Conservation (phyloP, 2,888 invertebrate species). For the Lasioglossum leucozonium region DNA sequence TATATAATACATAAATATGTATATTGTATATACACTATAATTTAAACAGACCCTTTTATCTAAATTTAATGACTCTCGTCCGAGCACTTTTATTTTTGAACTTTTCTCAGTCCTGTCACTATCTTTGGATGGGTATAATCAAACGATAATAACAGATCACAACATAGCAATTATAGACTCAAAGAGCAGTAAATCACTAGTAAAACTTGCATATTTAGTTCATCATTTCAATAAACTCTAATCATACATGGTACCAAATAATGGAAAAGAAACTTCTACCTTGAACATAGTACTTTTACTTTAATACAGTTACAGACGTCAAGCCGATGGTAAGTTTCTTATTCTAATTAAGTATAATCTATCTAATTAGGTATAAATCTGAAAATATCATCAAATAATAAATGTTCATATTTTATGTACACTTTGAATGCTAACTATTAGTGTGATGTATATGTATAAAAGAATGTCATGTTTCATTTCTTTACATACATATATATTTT, state of each 20-base stretch:
- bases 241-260: not conserved
- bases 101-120: not conserved
- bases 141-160: not conserved
- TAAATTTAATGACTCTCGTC: slow-evolving; percentile 29
- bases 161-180: not conserved
- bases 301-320: not conserved
- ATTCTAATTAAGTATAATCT: too few species aligned
- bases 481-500: slow-evolving; percentile 3
- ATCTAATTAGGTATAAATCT: not conserved
- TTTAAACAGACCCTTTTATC: slow-evolving; percentile 24
- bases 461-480: not conserved
- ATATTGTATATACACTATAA: not conserved
- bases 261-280: not conserved
- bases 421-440: not conserved
- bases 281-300: not conserved
- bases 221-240: not conserved
- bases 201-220: not conserved
- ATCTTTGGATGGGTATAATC: not conserved
- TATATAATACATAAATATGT: not conserved
- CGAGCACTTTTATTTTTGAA: slow-evolving; percentile 26
- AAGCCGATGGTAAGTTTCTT: slow-evolving; percentile 7
- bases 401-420: not conserved
- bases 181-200: not conserved
- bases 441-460: not conserved
- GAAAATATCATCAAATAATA: too few species aligned